Conservation (phyloP, 2,888 invertebrate genomes). For the Pegoplata infirma region DNA sequence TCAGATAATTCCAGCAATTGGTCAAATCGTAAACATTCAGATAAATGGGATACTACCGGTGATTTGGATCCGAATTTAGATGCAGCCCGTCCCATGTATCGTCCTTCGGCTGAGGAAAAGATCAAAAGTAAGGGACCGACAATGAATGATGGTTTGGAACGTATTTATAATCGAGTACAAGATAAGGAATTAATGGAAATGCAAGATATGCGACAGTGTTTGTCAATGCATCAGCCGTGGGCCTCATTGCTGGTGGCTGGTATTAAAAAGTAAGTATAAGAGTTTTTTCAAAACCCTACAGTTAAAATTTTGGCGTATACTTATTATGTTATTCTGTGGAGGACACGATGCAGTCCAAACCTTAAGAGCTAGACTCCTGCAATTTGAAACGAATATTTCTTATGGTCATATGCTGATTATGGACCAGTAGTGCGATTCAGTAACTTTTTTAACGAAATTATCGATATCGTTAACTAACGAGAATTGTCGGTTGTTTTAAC, state of each 20-base stretch:
- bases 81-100: constrained; percentile 69
- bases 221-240: constrained; percentile 98
- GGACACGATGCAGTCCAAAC: too few species aligned
- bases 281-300: too few species aligned
- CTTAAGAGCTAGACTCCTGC: too few species aligned
- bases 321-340: too few species aligned
- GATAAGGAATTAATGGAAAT: constrained; percentile 89
- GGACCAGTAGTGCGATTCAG: too few species aligned
- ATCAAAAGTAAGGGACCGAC: constrained; percentile 27
- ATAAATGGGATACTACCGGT: constrained; percentile 55
- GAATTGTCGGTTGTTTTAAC: too few species aligned
- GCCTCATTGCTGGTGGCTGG: constrained; percentile 95
- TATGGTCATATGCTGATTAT: too few species aligned
- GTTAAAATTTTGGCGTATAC: too few species aligned
- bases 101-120: constrained; percentile 60
- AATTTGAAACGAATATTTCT: too few species aligned
- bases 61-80: constrained; percentile 67
- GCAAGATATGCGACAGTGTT: constrained; percentile 90
- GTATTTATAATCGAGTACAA: constrained; percentile 81
- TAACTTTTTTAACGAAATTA: too few species aligned
- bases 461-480: too few species aligned
- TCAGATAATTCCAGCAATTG: constrained; percentile 60
- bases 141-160: constrained; percentile 67
- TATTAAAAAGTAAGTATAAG: constrained; percentile 86
- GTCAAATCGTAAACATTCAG: constrained; percentile 64